phyloP scores from a whole-genome alignment of 2,797 vertebrate genomes.

The Nothura maculosa region DNA sequence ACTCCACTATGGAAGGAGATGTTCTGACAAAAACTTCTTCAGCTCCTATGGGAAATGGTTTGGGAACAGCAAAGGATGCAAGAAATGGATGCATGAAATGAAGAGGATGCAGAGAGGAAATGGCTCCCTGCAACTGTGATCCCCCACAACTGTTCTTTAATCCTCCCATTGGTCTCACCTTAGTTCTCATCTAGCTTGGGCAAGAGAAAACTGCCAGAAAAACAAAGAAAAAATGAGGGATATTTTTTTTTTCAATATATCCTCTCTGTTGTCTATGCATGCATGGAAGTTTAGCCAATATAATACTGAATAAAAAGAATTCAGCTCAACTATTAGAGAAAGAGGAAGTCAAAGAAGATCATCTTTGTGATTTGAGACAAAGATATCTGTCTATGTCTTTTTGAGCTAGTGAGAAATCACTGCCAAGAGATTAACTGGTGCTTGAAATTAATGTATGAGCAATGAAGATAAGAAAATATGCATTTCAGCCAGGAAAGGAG shows the following conservation, averaged over 20 bases:
- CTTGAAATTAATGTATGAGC: background rate
- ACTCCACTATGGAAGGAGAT: background rate
- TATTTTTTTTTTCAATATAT: background rate
- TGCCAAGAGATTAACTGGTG: background rate
- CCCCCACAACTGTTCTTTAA: background rate
- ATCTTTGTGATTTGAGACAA: background rate
- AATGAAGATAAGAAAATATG: background rate
- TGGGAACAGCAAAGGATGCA: background rate
- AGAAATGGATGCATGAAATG: too few species aligned
- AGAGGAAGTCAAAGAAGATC: background rate
- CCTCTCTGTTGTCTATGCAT: background rate
- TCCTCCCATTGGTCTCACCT: background rate
- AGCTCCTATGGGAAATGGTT: fast-evolving
- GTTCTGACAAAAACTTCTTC: background rate
- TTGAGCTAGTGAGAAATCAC: background rate
- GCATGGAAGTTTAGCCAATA: background rate
- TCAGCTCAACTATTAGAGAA: background rate
- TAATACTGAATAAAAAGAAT: background rate
- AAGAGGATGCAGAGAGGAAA: background rate
- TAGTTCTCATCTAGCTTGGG: background rate
- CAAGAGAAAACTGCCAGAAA: background rate
- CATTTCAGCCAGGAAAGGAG: background rate
- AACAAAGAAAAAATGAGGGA: background rate
- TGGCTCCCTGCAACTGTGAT: background rate
- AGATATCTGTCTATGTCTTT: background rate